phyloP scores from a whole-genome alignment of 2,113 vertebrate genomes.

The Neodon shergylaensis region DNA sequence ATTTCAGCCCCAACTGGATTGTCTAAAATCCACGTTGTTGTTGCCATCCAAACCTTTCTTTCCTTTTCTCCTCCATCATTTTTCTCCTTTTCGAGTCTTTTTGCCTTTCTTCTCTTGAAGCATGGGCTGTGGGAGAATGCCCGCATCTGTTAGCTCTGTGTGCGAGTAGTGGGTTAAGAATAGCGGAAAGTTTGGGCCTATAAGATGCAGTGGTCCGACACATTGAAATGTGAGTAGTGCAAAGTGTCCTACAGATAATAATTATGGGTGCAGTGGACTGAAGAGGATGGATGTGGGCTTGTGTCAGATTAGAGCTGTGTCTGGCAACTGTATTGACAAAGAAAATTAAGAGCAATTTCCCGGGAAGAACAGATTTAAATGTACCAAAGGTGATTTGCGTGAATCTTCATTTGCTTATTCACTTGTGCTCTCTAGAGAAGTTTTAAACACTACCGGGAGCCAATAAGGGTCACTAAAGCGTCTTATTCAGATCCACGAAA shows the following conservation, averaged over 20 bases:
- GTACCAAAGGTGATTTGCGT: not conserved
- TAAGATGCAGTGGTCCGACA: not conserved
- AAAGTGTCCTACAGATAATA: not conserved
- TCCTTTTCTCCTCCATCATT: not conserved
- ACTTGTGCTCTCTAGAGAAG: not conserved
- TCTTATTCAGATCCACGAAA: not conserved
- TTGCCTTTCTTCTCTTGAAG: not conserved
- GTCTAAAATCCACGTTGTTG: conserved; percentile 48
- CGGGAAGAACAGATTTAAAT: not conserved
- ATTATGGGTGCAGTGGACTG: not conserved
- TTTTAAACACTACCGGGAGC: not conserved
- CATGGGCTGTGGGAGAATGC: not conserved
- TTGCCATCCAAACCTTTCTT: not conserved
- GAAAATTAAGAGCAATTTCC: not conserved
- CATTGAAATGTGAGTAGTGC: not conserved
- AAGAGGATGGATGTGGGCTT: not conserved
- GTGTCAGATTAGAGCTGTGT: not conserved
- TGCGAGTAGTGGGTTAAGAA: not conserved
- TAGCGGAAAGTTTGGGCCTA: not conserved
- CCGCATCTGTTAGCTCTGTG: not conserved
- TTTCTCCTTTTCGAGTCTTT: not conserved
- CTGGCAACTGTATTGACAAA: not conserved
- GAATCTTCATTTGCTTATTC: not conserved
- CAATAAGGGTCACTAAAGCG: not conserved
- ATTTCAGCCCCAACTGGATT: conserved; percentile 59